phyloP scores from a whole-genome alignment of 1,140 invertebrate species.

The Telenomus remus region DNA sequence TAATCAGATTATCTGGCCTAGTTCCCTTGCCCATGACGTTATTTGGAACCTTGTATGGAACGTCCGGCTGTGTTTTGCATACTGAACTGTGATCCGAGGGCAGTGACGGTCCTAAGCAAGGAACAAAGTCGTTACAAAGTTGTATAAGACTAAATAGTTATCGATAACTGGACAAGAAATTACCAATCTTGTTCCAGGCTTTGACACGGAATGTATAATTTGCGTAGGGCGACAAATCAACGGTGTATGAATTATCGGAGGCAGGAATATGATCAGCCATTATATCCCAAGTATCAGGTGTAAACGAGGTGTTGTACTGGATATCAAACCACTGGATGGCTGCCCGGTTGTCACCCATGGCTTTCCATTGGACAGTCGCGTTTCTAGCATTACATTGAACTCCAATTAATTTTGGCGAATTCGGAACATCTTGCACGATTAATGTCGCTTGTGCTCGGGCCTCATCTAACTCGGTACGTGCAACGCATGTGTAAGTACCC shows the following conservation, averaged over 20 bases:
- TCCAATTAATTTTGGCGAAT: slow-evolving; percentile 83
- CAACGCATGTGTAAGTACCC: slow-evolving; percentile 96
- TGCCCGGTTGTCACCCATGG: slow-evolving; percentile 94
- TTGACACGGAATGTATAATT: slow-evolving; percentile 98
- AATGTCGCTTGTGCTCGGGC: slow-evolving; percentile 89
- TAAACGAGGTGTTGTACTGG: slow-evolving; percentile 96
- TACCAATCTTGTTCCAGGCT: slow-evolving; percentile 92
- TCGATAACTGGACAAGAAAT: background rate
- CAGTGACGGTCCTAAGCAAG: slow-evolving; percentile 80
- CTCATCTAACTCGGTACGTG: slow-evolving; percentile 90
- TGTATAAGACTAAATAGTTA: background rate
- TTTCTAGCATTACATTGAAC: slow-evolving; percentile 83
- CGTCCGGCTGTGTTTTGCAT: slow-evolving; percentile 91
- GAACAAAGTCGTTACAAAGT: slow-evolving; percentile 3
- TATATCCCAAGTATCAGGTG: slow-evolving; percentile 92
- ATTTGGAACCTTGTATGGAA: slow-evolving; percentile 95
- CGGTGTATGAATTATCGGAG: slow-evolving; percentile 84
- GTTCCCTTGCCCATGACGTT: slow-evolving; percentile 94
- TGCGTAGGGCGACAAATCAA: slow-evolving; percentile 91
- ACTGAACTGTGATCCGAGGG: slow-evolving; percentile 86
- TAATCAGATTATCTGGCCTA: slow-evolving; percentile 91
- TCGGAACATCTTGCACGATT: slow-evolving; percentile 96
- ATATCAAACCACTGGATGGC: slow-evolving; percentile 94
- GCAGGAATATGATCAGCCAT: slow-evolving; percentile 85
- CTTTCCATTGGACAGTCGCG: slow-evolving; percentile 87